phyloP scores from a whole-genome alignment of 1,140 invertebrate species.

The Cyclina sinensis region DNA sequence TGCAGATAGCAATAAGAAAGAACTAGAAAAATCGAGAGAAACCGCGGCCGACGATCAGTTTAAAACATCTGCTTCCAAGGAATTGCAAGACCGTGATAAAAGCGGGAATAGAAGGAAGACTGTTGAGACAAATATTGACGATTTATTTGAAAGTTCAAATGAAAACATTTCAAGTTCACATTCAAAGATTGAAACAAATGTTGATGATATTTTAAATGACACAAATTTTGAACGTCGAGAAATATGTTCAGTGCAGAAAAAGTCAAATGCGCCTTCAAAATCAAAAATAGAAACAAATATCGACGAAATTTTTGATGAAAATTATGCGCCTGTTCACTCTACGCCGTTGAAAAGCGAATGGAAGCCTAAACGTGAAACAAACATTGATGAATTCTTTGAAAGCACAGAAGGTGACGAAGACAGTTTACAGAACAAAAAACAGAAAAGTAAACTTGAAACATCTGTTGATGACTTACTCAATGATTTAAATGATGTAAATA shows the following conservation, averaged over 20 bases:
- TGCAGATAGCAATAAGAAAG: neutral
- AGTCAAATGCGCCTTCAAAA: neutral
- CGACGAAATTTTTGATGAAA: conserved; percentile 53
- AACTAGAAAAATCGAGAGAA: neutral
- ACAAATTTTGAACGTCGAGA: neutral
- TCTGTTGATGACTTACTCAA: conserved; percentile 51
- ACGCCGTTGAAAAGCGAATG: neutral
- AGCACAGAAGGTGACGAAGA: neutral
- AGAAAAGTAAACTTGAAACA: conserved; percentile 33
- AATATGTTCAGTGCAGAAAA: neutral
- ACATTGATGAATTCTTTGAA: conserved; percentile 45
- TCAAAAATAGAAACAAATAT: conserved; percentile 53
- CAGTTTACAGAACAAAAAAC: neutral
- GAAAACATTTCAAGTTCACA: neutral
- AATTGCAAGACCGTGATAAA: neutral
- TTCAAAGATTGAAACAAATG: conserved; percentile 56
- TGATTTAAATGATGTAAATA: conserved; percentile 3
- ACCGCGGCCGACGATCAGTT: neutral
- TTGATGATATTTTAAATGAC: conserved; percentile 58
- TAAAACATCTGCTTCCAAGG: neutral
- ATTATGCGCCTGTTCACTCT: neutral
- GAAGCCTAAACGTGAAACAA: conserved; percentile 40
- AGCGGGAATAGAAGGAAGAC: neutral
- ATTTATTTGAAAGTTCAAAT: neutral
- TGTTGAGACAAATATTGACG: conserved; percentile 25